A percentile compares a stretch with the other conserved stretches of the same genome.
phyloP scores from a whole-genome alignment of 2,888 invertebrate genomes.

The Xylophagus ater region DNA sequence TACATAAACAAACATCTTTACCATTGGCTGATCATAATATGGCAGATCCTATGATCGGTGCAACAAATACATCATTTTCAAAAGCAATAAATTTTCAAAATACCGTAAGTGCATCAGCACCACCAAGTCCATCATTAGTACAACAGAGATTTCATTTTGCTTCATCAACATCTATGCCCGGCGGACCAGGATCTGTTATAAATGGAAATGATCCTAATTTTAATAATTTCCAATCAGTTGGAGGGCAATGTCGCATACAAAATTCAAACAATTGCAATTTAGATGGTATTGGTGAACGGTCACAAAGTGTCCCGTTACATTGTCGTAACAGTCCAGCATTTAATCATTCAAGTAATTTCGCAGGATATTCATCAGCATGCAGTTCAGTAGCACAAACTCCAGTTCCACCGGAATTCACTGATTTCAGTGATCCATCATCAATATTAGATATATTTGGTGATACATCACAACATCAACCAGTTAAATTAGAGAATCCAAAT shows the following conservation, averaged over 20 bases:
- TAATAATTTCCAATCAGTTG: conserved; percentile 50
- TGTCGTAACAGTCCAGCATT: conserved; percentile 29
- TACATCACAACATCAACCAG: conserved; percentile 13
- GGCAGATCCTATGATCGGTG: conserved; percentile 35
- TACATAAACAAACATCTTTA: conserved; percentile 33
- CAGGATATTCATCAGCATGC: conserved; percentile 40
- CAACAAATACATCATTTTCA: conserved; percentile 22
- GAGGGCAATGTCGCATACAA: conserved; percentile 31
- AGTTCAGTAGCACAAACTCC: conserved; percentile 58
- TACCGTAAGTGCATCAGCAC: conserved; percentile 44
- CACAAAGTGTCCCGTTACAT: conserved; percentile 70
- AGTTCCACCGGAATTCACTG: conserved; percentile 60
- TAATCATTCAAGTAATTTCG: conserved; percentile 25
- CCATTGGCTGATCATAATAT: conserved; percentile 19
- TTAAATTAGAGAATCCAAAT: conserved; percentile 18
- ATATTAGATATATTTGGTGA: conserved; percentile 23
- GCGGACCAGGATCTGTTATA: conserved; percentile 40
- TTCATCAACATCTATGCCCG: conserved; percentile 19
- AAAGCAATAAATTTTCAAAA: conserved; percentile 15
- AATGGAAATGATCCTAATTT: conserved; percentile 24
- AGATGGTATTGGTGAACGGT: conserved; percentile 38
- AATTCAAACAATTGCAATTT: conserved; percentile 10
- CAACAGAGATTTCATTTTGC: conserved; percentile 21
- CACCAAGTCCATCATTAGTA: conserved; percentile 48
- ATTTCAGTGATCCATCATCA: conserved; percentile 43